These are phyloP conservation scores for Coelinius sp. DNA, from an alignment of 2,888 invertebrate species.

Conservation along the genomic window DNA sequence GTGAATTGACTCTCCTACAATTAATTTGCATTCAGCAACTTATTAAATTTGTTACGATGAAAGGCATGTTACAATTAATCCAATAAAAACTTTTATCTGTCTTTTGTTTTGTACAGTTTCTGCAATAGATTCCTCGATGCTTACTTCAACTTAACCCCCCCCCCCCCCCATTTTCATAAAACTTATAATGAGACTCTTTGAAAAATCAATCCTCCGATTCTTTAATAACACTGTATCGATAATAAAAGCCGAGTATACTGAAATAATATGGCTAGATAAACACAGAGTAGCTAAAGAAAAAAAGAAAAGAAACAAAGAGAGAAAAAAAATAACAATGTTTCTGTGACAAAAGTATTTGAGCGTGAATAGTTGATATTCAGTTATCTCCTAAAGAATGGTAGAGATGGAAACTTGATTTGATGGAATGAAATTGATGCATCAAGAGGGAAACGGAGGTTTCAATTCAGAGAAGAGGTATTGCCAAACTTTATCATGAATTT, in stretches of 20 bases:
- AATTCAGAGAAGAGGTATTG: neutral
- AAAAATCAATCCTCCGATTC: neutral
- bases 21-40: neutral
- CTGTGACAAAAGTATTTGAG: conserved; percentile 8
- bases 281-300: conserved; percentile 1
- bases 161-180: neutral
- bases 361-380: neutral
- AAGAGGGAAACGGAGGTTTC: conserved; percentile 20
- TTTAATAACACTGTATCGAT: neutral
- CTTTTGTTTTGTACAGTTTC: neutral
- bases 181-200: conserved; percentile 5
- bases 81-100: neutral
- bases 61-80: neutral
- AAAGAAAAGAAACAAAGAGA: neutral
- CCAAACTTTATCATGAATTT: neutral
- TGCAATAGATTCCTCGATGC: neutral
- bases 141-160: neutral
- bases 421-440: conserved; percentile 32
- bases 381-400: neutral
- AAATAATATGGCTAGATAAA: conserved; percentile 10
- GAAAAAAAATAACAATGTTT: conserved; percentile 1
- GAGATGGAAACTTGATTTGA: neutral
- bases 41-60: neutral
- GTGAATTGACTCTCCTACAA: neutral
- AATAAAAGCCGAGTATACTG: conserved; percentile 7